phyloP scores from a whole-genome alignment of 2,113 vertebrate genomes.

The Heterotis niloticus region DNA sequence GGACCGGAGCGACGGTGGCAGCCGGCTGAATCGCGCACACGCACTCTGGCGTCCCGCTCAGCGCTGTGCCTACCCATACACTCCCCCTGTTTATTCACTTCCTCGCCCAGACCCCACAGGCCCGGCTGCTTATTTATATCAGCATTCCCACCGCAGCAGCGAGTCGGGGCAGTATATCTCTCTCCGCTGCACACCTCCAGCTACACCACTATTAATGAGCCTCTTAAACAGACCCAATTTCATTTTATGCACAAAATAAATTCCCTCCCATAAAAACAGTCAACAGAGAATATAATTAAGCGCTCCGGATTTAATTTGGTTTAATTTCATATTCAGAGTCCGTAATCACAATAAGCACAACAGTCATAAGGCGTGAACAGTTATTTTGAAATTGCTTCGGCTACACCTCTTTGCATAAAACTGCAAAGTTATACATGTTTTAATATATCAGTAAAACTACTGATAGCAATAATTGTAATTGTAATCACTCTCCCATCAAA shows the following conservation, averaged over 20 bases:
- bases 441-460: not conserved
- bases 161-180: conserved; percentile 33
- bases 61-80: conserved; percentile 17
- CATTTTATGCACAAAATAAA: conserved; percentile 20
- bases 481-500: not conserved
- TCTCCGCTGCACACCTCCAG: conserved; percentile 39
- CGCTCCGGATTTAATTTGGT: conserved; percentile 24
- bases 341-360: conserved; percentile 21
- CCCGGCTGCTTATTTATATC: conserved; percentile 22
- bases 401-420: not conserved
- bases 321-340: conserved; percentile 22
- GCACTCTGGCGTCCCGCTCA: conserved; percentile 7
- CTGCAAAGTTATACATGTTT: not conserved
- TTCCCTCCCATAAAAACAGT: conserved; percentile 28
- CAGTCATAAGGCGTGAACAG: not conserved
- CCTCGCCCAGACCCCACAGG: conserved; percentile 37
- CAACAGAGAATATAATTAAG: conserved; percentile 21
- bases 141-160: conserved; percentile 29
- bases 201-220: conserved; percentile 40
- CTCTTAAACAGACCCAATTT: conserved; percentile 26
- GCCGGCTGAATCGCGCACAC: not conserved
- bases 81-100: conserved; percentile 36
- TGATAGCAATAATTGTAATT: not conserved
- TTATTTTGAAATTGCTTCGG: not conserved
- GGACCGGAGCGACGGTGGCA: not conserved